Evolutionary conservation across 2,113 vertebrate genomes (phyloP), one percentile per base, ranked within the genome.

Genomic region (Hyaena hyaena): DNA sequence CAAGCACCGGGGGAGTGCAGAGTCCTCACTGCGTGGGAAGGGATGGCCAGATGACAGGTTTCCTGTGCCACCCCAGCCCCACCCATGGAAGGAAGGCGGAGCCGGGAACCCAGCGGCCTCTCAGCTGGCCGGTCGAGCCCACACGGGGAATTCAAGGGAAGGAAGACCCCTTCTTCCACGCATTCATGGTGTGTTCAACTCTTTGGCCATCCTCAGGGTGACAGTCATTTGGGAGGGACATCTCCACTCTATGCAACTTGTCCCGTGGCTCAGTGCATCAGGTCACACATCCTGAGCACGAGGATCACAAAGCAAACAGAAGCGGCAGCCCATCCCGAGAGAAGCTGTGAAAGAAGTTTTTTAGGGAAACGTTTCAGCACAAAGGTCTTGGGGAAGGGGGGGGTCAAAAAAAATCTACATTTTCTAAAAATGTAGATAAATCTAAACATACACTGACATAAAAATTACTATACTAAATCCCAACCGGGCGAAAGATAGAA

Each of bases 11-110:
- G 5, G 39, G 24, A 21, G 33, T 16, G 17, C 23, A 31, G 63
- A 8, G 11, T 17, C 11, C 61, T 9, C 0, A 0, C 16, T 0
- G 5, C 24, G 0, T 0, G 0, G 11, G 15, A 66, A 6, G 26
- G 1, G 15, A 58, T 6, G 26, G 5, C 65, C 39, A 26, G 61
- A 16, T 5, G 12, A 45, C 4, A 39, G 11, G 8, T 15, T 35
- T 84, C 24, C 9, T 21, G 33, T 3, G 5, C 4, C 2, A 4
- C 61, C 15, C 19, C 21, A 16, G 17, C 71, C 65, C 6, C 4
- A 0, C 5, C 61, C 48, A 7, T 0, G 15, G 4, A 28, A 0
- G 3, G 80, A 2, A 15, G 33, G n/a, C 50, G 53, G 73, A 74
- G 68, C 19, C 16, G 1, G 0, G 5, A 10, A 3, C 26, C 33